phyloP scores from a whole-genome alignment of 2,797 vertebrate genomes.

The Anomalospiza imberbis region DNA sequence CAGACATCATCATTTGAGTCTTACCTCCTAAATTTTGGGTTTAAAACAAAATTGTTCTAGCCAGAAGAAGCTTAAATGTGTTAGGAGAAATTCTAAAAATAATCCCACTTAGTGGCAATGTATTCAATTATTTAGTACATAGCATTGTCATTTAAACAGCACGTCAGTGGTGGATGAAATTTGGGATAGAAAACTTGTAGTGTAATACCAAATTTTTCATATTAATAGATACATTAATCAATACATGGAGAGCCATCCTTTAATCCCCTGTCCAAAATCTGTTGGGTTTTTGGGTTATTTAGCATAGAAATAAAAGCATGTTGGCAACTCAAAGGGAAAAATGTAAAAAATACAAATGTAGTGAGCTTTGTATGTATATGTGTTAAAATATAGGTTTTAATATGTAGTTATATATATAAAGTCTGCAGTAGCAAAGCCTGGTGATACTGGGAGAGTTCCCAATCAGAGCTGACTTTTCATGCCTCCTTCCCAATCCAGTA shows the following conservation, averaged over 20 bases:
- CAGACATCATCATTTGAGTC: neutral
- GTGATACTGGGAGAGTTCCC: slow-evolving; percentile 4
- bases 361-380: neutral
- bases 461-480: neutral
- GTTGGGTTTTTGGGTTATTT: neutral
- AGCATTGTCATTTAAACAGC: neutral
- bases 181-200: neutral
- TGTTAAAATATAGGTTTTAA: neutral
- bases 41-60: neutral
- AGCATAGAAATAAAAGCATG: neutral
- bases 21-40: neutral
- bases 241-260: neutral
- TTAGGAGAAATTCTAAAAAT: neutral
- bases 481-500: neutral
- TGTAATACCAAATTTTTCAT: neutral
- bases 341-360: neutral
- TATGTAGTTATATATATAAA: neutral
- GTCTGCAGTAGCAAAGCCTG: slow-evolving; percentile 26
- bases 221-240: neutral
- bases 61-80: neutral
- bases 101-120: neutral
- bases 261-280: neutral
- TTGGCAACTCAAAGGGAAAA: neutral
- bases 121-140: neutral
- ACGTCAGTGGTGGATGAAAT: neutral